Conservation (phyloP, 2,888 invertebrate species). For the Drosophila crucigera region DNA sequence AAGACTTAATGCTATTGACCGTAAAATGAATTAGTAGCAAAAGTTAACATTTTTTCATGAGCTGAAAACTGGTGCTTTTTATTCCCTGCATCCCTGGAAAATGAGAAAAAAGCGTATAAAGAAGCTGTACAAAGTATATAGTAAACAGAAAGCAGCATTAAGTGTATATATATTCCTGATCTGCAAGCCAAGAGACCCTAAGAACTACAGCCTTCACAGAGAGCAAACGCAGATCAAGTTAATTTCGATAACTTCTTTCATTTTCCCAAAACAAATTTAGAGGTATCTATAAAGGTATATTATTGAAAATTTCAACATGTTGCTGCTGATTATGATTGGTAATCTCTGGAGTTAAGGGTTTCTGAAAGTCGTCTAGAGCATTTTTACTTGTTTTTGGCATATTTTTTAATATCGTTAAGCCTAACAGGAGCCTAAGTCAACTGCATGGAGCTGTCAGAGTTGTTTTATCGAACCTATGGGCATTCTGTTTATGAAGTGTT, state of each 20-base stretch:
- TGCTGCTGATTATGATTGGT: background rate
- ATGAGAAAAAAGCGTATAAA: background rate
- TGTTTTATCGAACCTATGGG: background rate
- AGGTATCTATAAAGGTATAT: background rate
- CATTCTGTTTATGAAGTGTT: background rate
- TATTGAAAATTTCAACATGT: background rate
- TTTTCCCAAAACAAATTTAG: background rate
- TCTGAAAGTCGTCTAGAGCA: background rate
- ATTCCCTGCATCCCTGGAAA: background rate
- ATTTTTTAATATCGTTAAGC: too few species aligned
- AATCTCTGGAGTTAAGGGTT: background rate
- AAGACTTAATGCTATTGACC: slow-evolving; percentile 19
- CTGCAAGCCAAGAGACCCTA: background rate
- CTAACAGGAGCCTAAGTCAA: too few species aligned
- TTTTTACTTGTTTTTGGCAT: too few species aligned
- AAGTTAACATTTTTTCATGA: background rate
- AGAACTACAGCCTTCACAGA: background rate
- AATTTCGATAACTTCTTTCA: background rate
- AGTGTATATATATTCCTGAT: too few species aligned
- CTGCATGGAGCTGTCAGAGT: background rate
- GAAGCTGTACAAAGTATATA: too few species aligned
- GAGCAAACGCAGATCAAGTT: too few species aligned
- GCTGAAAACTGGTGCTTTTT: background rate
- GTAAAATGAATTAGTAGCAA: slow-evolving; percentile 8
- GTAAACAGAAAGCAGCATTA: too few species aligned